Evolutionary conservation across 2,797 vertebrate species (phyloP).

Genomic region (Peromyscus melanophrys): DNA sequence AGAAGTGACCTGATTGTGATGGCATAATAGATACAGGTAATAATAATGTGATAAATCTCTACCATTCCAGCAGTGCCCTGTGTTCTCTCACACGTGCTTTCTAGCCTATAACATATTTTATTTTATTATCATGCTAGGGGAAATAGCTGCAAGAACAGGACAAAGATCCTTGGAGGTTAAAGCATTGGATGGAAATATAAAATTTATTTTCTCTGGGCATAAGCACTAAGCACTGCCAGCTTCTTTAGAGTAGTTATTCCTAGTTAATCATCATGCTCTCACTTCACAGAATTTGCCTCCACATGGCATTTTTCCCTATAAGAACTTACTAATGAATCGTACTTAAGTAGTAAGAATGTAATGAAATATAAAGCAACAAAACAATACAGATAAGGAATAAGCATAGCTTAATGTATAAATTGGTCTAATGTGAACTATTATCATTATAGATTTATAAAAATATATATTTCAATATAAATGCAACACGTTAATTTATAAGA

Average conservation of each 20-base stretch:
- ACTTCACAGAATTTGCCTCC: not conserved
- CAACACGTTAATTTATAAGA: not conserved
- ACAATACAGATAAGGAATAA: not conserved
- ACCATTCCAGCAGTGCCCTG: not conserved
- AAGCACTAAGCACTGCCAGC: not conserved
- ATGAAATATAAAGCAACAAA: not conserved
- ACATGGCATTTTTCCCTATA: not conserved
- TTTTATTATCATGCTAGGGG: not conserved
- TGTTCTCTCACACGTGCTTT: not conserved
- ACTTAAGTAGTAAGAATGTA: not conserved
- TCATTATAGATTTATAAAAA: not conserved
- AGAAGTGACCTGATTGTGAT: not conserved
- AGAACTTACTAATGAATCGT: slow-evolving; percentile 6
- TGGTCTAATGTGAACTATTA: not conserved
- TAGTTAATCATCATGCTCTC: not conserved
- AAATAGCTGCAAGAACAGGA: not conserved
- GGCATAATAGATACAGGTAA: not conserved
- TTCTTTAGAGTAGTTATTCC: slow-evolving; percentile 11
- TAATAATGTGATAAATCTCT: not conserved
- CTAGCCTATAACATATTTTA: not conserved
- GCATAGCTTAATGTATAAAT: not conserved
- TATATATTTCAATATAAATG: not conserved
- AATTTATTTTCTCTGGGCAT: not conserved
- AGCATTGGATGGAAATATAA: not conserved
- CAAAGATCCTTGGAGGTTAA: not conserved